Evolutionary conservation across 2,797 vertebrate genomes (phyloP).

Genomic region (Alca torda): DNA sequence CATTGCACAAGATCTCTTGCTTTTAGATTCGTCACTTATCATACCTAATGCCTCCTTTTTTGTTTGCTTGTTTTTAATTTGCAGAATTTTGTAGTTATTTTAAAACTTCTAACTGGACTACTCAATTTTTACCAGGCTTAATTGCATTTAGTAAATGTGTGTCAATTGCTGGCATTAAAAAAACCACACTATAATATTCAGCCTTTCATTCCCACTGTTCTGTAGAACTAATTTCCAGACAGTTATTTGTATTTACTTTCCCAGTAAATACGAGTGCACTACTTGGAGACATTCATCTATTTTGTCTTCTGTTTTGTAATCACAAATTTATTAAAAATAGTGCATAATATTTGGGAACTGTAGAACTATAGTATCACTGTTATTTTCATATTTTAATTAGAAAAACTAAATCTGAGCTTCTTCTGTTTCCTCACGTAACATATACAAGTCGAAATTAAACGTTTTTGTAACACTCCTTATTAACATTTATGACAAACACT

Average conservation of each 20-base stretch:
- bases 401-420: slow-evolving; percentile 30
- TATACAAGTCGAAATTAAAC: not conserved
- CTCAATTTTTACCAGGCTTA: slow-evolving; percentile 78
- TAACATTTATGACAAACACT: slow-evolving; percentile 34
- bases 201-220: slow-evolving; percentile 23
- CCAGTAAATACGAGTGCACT: slow-evolving; percentile 34
- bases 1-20: slow-evolving; percentile 82
- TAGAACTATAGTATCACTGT: not conserved
- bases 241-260: slow-evolving; percentile 48
- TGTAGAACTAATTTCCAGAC: slow-evolving; percentile 59
- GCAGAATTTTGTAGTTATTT: slow-evolving; percentile 69
- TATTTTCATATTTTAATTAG: slow-evolving; percentile 27
- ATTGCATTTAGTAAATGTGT: slow-evolving; percentile 72
- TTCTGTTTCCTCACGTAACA: not conserved
- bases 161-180: slow-evolving; percentile 50
- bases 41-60: slow-evolving; percentile 70
- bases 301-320: slow-evolving; percentile 55
- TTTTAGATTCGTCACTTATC: slow-evolving; percentile 72
- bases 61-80: slow-evolving; percentile 68
- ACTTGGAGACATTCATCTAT: slow-evolving; percentile 42
- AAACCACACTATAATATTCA: not conserved
- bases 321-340: slow-evolving; percentile 13
- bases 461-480: slow-evolving; percentile 17
- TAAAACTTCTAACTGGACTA: slow-evolving; percentile 74
- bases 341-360: slow-evolving; percentile 1